These are phyloP conservation scores for Megaceryle torquata DNA, from an alignment of 2,113 vertebrate genomes.

Conservation along the genomic window DNA sequence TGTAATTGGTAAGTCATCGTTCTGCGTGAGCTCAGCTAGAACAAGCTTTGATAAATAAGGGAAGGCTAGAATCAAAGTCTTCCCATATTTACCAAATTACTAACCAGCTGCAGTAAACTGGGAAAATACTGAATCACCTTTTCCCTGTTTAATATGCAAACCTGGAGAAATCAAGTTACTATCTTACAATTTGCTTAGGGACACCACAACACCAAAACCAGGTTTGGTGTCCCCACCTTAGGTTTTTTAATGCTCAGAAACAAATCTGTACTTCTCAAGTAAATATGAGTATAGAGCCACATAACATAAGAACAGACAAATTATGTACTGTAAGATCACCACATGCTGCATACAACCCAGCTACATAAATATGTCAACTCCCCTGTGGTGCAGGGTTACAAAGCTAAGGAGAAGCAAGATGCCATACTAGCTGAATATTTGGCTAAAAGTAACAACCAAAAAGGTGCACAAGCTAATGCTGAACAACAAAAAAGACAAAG, in stretches of 20 bases:
- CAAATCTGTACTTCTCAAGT: background rate
- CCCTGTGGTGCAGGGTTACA: background rate
- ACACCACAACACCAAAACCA: background rate
- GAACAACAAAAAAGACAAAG: background rate
- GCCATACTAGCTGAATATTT: background rate
- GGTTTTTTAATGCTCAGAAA: background rate
- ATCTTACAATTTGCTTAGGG: background rate
- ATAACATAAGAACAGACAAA: background rate
- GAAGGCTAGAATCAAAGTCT: background rate
- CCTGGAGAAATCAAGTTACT: background rate
- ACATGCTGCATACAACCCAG: accelerated
- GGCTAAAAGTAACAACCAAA: background rate
- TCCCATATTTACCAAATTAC: background rate
- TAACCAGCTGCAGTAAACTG: background rate
- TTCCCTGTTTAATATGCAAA: background rate
- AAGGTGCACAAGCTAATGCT: background rate
- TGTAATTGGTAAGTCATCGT: background rate
- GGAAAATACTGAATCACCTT: background rate
- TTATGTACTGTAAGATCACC: background rate
- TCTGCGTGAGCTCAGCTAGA: background rate
- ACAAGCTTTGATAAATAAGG: background rate
- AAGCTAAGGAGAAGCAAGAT: background rate
- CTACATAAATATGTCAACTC: background rate
- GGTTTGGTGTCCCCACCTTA: background rate
- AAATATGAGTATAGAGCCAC: background rate